Percentiles rank a stretch among this genome's conserved stretches.
These are phyloP conservation scores for Meda fulgida DNA, from an alignment of 2,797 vertebrate genomes.

Conservation along the genomic window DNA sequence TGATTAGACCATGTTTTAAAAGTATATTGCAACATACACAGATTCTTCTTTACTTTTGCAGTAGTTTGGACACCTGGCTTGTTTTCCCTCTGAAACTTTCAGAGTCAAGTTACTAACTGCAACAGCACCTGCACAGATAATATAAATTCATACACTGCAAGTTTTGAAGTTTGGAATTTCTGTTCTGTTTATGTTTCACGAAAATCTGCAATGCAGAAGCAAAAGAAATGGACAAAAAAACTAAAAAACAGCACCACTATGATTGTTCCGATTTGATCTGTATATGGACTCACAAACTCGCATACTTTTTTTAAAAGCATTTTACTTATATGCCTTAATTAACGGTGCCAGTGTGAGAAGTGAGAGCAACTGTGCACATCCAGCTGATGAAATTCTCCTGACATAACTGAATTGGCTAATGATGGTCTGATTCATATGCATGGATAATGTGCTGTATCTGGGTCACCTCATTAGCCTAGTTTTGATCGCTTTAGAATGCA, in stretches of 20 bases:
- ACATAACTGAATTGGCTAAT: slow-evolving; percentile 59
- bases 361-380: slow-evolving; percentile 49
- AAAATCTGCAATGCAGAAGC: slow-evolving; percentile 31
- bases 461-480: slow-evolving; percentile 58
- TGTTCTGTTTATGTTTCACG: neutral
- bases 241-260: neutral
- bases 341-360: slow-evolving; percentile 46
- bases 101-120: neutral
- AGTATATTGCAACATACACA: neutral
- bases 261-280: slow-evolving; percentile 3
- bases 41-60: slow-evolving; percentile 11
- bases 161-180: slow-evolving; percentile 10
- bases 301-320: slow-evolving; percentile 2
- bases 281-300: neutral
- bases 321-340: slow-evolving; percentile 55
- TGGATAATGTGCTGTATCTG: slow-evolving; percentile 57
- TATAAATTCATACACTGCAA: slow-evolving; percentile 21
- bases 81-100: slow-evolving; percentile 47
- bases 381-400: slow-evolving; percentile 63
- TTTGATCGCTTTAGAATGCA: slow-evolving; percentile 48
- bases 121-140: slow-evolving; percentile 39
- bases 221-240: slow-evolving; percentile 9
- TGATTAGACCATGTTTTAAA: neutral
- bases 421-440: slow-evolving; percentile 57
- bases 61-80: slow-evolving; percentile 36